A percentile compares a stretch with the other conserved stretches of the same genome.
Conservation (phyloP, 64 coral and sea anemone species). For the Exaiptasia diaphana region DNA sequence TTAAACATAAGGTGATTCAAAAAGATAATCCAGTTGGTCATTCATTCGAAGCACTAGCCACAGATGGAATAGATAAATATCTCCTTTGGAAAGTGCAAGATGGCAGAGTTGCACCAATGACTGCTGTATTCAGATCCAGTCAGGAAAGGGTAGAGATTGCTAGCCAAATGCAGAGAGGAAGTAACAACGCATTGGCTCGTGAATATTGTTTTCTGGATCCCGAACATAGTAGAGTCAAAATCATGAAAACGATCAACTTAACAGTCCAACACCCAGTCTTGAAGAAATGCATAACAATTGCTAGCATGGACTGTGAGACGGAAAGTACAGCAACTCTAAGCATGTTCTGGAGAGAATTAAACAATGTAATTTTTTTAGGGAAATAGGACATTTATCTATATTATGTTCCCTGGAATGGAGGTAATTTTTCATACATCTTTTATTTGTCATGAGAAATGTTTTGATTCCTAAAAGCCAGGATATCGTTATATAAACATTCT, state of each 20-base stretch:
- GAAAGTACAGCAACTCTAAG: too few relatives aligned
- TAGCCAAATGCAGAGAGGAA: not conserved
- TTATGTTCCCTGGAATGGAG: not conserved
- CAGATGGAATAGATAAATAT: slow-evolving; percentile 38
- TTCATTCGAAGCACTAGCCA: slow-evolving; percentile 59
- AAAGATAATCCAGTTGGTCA: slow-evolving; percentile 54
- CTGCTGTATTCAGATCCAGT: slow-evolving; percentile 34
- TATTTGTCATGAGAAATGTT: not conserved
- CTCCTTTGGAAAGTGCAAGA: slow-evolving; percentile 44
- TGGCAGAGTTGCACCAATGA: slow-evolving; percentile 27
- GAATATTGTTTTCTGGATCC: slow-evolving; percentile 59
- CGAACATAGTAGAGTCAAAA: not conserved
- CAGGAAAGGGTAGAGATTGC: slow-evolving; percentile 9
- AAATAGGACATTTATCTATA: too few relatives aligned
- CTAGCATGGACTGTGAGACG: not conserved
- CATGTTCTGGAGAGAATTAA: too few relatives aligned
- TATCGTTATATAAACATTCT: not conserved
- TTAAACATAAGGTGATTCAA: slow-evolving; percentile 66
- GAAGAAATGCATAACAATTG: not conserved
- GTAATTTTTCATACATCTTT: not conserved
- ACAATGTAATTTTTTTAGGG: too few relatives aligned
- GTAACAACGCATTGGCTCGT: not conserved
- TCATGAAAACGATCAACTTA: slow-evolving; percentile 14
- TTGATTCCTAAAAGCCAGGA: not conserved
- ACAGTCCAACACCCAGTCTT: not conserved